phyloP scores from a whole-genome alignment of 1,140 invertebrate species.

The Carcinoscorpius rotundicauda region DNA sequence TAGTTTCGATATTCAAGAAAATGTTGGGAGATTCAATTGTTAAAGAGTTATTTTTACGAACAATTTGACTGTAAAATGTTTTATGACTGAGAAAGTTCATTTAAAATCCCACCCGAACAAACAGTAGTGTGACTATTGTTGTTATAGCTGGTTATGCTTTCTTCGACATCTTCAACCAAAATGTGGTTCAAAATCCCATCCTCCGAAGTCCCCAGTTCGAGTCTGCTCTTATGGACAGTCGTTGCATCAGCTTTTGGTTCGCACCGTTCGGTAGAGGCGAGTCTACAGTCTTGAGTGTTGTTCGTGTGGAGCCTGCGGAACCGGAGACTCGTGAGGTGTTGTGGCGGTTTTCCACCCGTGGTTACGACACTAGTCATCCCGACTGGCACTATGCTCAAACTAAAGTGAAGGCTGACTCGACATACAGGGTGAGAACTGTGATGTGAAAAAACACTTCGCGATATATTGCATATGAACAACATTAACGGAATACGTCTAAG shows the following conservation, averaged over 20 bases:
- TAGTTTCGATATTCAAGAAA: no score
- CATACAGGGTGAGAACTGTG: constrained; percentile 16
- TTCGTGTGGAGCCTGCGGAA: constrained; percentile 14
- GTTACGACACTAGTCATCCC: constrained; percentile 45
- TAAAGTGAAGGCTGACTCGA: constrained; percentile 36
- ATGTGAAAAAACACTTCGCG: no score
- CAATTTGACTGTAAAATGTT: no score
- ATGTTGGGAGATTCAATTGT: no score
- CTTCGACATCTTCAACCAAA: constrained; percentile 53
- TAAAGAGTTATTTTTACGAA: no score
- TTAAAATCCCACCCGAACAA: no score
- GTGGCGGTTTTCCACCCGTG: constrained; percentile 46
- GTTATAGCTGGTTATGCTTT: constrained; percentile 46
- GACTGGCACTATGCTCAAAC: constrained; percentile 50
- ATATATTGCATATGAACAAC: no score
- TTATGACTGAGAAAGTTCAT: no score
- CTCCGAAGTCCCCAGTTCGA: constrained; percentile 25
- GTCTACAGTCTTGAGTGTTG: constrained; percentile 23
- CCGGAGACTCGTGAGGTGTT: constrained; percentile 5
- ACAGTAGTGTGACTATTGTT: no score
- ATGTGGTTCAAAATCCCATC: constrained; percentile 27
- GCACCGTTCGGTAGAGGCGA: constrained; percentile 26
- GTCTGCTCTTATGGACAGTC: constrained; percentile 23
- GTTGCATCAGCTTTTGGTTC: constrained; percentile 50
- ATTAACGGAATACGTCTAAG: no score